Evolutionary conservation across 92 coral and sea anemone genomes (phyloP).

Genomic region (Montipora capitata): DNA sequence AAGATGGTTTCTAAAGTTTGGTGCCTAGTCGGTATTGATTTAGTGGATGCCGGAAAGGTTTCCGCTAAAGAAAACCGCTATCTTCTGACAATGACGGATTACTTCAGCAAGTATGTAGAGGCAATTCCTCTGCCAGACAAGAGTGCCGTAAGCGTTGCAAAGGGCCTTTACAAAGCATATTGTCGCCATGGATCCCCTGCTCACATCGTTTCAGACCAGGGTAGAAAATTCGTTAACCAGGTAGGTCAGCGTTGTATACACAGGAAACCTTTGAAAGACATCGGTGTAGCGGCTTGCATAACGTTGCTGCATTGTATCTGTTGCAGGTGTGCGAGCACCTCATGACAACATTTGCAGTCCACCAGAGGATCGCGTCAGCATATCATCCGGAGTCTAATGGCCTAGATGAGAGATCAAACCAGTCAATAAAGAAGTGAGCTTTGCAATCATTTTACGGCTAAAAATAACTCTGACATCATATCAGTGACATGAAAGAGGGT

Average conservation of each 20-base stretch:
- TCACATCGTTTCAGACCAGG: constrained; percentile 81
- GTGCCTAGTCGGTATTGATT: constrained; percentile 74
- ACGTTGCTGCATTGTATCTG: neutral
- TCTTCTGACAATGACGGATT: constrained; percentile 75
- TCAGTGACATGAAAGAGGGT: no score
- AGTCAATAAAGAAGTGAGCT: constrained; percentile 59
- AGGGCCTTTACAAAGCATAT: constrained; percentile 61
- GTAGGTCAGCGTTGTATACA: constrained; percentile 9
- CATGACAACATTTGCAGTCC: constrained; percentile 53
- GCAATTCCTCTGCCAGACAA: constrained; percentile 66
- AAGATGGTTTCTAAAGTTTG: constrained; percentile 66
- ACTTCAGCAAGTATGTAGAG: constrained; percentile 79
- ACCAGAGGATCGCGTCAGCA: constrained; percentile 74
- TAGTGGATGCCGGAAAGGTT: constrained; percentile 61
- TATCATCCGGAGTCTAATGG: constrained; percentile 86
- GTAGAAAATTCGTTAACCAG: constrained; percentile 84
- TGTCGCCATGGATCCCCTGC: constrained; percentile 85
- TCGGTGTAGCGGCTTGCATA: no score
- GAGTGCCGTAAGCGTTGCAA: constrained; percentile 71
- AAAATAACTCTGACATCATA: no score
- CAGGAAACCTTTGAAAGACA: no score
- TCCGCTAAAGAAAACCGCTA: constrained; percentile 59
- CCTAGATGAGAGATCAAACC: constrained; percentile 82
- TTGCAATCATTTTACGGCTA: no score
- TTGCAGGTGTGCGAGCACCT: constrained; percentile 8